Conservation (phyloP, 1,140 invertebrate species). For the Aplysia californica region DNA sequence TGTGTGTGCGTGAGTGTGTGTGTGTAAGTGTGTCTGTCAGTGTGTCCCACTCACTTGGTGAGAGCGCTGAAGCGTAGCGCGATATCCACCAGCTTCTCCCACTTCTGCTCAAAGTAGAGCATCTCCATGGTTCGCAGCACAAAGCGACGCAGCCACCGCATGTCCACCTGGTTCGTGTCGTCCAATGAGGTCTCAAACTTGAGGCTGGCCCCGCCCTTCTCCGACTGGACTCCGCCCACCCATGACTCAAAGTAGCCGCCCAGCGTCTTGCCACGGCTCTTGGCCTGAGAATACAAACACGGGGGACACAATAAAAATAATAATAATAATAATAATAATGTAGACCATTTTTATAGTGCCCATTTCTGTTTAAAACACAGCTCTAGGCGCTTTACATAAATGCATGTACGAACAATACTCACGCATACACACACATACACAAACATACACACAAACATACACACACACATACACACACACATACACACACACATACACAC, state of each 20-base stretch:
- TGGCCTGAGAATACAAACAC: slow-evolving; percentile 43
- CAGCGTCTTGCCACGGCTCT: slow-evolving; percentile 43
- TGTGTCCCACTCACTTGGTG: slow-evolving; percentile 60
- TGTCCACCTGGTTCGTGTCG: slow-evolving; percentile 59
- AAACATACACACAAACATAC: too few relatives aligned
- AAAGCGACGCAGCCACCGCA: slow-evolving; percentile 56
- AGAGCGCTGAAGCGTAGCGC: slow-evolving; percentile 64
- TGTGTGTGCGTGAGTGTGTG: too few relatives aligned
- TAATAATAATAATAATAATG: too few relatives aligned
- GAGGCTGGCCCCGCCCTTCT: slow-evolving; percentile 61
- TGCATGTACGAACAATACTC: too few relatives aligned
- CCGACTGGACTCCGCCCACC: slow-evolving; percentile 53
- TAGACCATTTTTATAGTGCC: too few relatives aligned
- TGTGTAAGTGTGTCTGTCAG: too few relatives aligned
- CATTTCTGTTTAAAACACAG: too few relatives aligned
- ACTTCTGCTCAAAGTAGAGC: slow-evolving; percentile 62
- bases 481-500: too few relatives aligned
- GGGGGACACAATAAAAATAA: too few relatives aligned
- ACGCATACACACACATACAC: too few relatives aligned
- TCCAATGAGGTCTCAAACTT: slow-evolving; percentile 64
- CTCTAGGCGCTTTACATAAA: too few relatives aligned
- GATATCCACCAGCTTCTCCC: slow-evolving; percentile 66
- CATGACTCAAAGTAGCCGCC: slow-evolving; percentile 56
- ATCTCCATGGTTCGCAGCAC: slow-evolving; percentile 60
- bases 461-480: too few relatives aligned